Percentiles rank a stretch among this genome's conserved stretches.
Conservation (phyloP, 2,888 invertebrate genomes). For the Trissoscelio sp. region DNA sequence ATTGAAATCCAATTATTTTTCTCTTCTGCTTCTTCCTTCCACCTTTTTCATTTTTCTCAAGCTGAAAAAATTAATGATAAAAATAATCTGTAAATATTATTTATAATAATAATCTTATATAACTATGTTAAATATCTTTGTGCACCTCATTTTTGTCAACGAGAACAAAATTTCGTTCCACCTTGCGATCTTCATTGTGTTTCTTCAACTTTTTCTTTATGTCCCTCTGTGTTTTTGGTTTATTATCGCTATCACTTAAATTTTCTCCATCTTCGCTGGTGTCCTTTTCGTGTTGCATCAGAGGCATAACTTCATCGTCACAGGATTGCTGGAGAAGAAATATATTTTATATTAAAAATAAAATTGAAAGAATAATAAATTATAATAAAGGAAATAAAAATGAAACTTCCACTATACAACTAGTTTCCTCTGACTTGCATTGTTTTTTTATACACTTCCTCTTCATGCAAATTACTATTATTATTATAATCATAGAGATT, state of each 20-base stretch:
- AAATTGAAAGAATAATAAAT: neutral
- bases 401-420: conserved; percentile 18
- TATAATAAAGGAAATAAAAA: neutral
- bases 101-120: too few relatives aligned
- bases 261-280: conserved; percentile 65
- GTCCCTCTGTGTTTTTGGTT: conserved; percentile 50
- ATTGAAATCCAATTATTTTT: conserved; percentile 71
- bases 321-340: conserved; percentile 34
- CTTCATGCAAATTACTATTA: conserved; percentile 71
- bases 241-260: conserved; percentile 64
- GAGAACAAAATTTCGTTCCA: conserved; percentile 53
- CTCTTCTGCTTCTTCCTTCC: conserved; percentile 66
- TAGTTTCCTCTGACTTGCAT: conserved; percentile 58
- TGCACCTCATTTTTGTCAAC: conserved; percentile 60
- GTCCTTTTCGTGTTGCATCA: conserved; percentile 60
- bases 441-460: conserved; percentile 47
- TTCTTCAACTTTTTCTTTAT: conserved; percentile 46
- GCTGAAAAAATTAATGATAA: conserved; percentile 23
- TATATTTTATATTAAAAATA: neutral
- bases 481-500: conserved; percentile 69
- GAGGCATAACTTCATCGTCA: conserved; percentile 55
- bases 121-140: too few relatives aligned
- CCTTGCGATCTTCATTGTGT: conserved; percentile 43
- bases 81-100: neutral
- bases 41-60: conserved; percentile 59